phyloP scores from a whole-genome alignment of 2,113 vertebrate genomes.

The Zosterops borbonicus region DNA sequence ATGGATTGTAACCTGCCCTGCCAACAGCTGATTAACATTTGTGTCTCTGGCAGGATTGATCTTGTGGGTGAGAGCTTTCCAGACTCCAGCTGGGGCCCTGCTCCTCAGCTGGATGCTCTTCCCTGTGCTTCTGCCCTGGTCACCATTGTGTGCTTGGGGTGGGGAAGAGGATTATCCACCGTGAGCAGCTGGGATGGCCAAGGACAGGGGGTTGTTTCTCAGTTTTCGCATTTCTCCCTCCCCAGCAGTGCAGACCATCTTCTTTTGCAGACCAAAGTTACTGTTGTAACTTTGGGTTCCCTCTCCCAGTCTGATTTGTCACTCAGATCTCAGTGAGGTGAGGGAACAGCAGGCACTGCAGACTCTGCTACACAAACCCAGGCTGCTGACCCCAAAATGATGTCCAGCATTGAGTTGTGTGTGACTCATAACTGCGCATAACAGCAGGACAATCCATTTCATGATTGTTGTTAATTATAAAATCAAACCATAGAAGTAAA shows the following conservation, averaged over 20 bases:
- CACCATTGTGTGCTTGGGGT: not conserved
- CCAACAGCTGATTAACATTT: slow-evolving; percentile 65
- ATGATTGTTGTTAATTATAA: not conserved
- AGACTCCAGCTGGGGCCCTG: slow-evolving; percentile 46
- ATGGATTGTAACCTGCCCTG: slow-evolving; percentile 67
- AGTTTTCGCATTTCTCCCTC: not conserved
- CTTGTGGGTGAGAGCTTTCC: slow-evolving; percentile 65
- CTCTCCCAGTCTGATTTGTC: not conserved
- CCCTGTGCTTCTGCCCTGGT: not conserved
- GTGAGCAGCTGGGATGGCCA: not conserved
- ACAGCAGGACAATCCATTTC: not conserved
- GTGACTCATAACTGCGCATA: not conserved
- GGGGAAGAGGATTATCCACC: not conserved
- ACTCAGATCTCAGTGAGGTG: not conserved
- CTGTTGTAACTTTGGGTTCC: not conserved
- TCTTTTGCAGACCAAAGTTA: not conserved
- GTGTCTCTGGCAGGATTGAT: slow-evolving; percentile 54
- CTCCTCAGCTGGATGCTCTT: not conserved
- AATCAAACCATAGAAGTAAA: not conserved
- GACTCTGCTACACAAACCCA: not conserved
- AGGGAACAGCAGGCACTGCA: not conserved
- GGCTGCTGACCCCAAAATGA: accelerated
- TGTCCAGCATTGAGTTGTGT: not conserved
- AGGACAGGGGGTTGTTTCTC: not conserved
- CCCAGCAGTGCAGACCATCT: not conserved